A percentile compares a stretch with the other conserved stretches of the same genome.
phyloP scores from a whole-genome alignment of 2,113 vertebrate genomes.

The Calyptommatus sinebrachiatus region DNA sequence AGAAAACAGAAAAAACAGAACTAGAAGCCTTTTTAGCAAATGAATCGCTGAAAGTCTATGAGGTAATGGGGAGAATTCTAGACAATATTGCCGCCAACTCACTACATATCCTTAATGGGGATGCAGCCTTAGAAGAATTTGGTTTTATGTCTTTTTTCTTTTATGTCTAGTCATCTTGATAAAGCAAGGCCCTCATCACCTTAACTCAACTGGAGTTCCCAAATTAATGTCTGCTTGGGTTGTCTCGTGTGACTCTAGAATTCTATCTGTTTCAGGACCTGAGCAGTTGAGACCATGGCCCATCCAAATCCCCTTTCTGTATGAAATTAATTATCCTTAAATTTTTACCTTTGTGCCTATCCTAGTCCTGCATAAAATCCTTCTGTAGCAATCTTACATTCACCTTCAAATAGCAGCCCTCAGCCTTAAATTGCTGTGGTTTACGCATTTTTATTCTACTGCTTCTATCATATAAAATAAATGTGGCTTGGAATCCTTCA shows the following conservation, averaged over 20 bases:
- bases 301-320: background rate
- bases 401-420: conserved; percentile 5
- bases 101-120: no score
- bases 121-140: no score
- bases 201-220: background rate
- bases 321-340: background rate
- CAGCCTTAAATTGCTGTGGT: background rate
- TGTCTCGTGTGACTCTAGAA: background rate
- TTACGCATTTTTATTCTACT: conserved; percentile 19
- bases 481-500: background rate
- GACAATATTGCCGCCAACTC: no score
- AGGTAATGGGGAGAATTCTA: no score
- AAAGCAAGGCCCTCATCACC: background rate
- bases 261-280: rapidly evolving
- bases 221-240: background rate
- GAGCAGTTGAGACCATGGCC: background rate
- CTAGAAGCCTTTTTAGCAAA: no score
- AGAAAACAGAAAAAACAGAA: no score
- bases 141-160: no score
- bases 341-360: background rate
- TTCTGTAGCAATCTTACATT: rapidly evolving
- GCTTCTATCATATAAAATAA: conserved; percentile 21
- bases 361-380: conserved; percentile 22
- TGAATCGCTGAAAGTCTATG: no score
- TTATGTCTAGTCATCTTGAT: background rate